These are phyloP conservation scores for Tribolium castaneum DNA, from an alignment of 1,140 invertebrate species.

Conservation along the genomic window DNA sequence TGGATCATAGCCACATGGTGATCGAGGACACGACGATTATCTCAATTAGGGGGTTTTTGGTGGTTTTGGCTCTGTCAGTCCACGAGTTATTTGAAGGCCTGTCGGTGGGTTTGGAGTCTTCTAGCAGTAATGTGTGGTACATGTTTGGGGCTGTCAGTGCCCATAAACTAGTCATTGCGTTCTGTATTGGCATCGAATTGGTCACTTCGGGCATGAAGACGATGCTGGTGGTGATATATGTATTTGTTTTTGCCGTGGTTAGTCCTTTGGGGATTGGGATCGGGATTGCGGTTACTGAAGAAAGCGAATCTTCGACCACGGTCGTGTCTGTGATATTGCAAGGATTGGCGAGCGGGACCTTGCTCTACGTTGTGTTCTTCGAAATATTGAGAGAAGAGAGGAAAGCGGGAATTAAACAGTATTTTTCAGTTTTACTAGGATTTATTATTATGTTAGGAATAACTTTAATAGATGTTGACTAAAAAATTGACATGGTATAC, in stretches of 20 bases:
- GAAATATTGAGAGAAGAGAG: constrained; percentile 72
- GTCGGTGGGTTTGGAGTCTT: constrained; percentile 84
- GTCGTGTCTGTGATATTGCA: constrained; percentile 64
- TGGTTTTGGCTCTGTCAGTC: constrained; percentile 88
- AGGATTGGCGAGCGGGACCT: constrained; percentile 74
- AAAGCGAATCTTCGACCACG: constrained; percentile 47
- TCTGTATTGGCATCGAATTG: constrained; percentile 68
- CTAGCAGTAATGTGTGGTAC: constrained; percentile 75
- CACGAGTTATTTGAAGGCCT: constrained; percentile 94
- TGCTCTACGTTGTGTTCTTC: constrained; percentile 77
- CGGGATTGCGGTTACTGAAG: constrained; percentile 62
- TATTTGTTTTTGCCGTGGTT: constrained; percentile 67
- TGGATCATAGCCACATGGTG: constrained; percentile 57
- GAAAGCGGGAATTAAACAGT: constrained; percentile 74
- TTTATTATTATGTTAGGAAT: constrained; percentile 81
- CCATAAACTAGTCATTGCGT: constrained; percentile 72
- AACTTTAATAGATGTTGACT: constrained; percentile 46
- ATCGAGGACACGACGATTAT: constrained; percentile 71
- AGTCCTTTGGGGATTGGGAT: constrained; percentile 69
- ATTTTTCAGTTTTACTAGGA: constrained; percentile 76
- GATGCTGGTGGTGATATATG: constrained; percentile 62
- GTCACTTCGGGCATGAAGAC: constrained; percentile 61
- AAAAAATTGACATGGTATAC: not conserved
- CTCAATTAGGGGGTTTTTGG: constrained; percentile 78
- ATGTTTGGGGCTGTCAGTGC: constrained; percentile 67